Evolutionary conservation across 2,888 invertebrate species (phyloP), one percentile per base, ranked within the genome.

Genomic region (Clunio marinus): DNA sequence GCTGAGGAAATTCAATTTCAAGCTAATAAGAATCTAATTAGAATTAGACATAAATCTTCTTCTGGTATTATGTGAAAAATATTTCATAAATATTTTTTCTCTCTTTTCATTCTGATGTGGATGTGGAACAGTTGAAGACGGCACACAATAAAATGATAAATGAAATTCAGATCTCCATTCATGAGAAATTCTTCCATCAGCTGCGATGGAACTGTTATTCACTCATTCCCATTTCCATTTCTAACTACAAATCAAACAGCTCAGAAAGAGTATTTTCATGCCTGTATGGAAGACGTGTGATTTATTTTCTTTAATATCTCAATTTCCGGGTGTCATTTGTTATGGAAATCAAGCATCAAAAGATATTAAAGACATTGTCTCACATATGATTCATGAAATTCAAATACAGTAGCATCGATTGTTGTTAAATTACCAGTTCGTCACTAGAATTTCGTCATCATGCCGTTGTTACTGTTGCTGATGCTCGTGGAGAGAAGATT

Each of bases 301-400:
- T 60, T 32, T 60, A 22, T 24, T 58, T 60, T 60, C 20, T 60
- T 60, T 60, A 20, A 46, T 66, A 55, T 66, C 55, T 68, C 68
- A 68, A 68, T 68, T 68, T 68, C 68, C 68, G 68, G 68, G 68
- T 37, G 68, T 68, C 68, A 35, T 68, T 68, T 68, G 58, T 68
- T 68, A 68, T 68, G 68, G 41, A 68, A 68, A 68, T 68, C 37
- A 68, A 57, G 35, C 51, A 57, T 37, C 28, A 67, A 15, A 22
- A 24, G 3, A n/a, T n/a, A n/a, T n/a, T n/a, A n/a, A n/a, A n/a
- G 13, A 46, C 17, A 55, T 63, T 63, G 66, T 55, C n/a, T 65
- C 5, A 25, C 22, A 41, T 17, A 32, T 25, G 60, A 37, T 22
- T 28, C 37, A 60, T 5, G 35, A 60, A 37, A 58, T 28, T 41